A percentile compares a stretch with the other conserved stretches of the same genome.
Conservation (phyloP, 2,113 vertebrate species). For the Promerops cafer region DNA sequence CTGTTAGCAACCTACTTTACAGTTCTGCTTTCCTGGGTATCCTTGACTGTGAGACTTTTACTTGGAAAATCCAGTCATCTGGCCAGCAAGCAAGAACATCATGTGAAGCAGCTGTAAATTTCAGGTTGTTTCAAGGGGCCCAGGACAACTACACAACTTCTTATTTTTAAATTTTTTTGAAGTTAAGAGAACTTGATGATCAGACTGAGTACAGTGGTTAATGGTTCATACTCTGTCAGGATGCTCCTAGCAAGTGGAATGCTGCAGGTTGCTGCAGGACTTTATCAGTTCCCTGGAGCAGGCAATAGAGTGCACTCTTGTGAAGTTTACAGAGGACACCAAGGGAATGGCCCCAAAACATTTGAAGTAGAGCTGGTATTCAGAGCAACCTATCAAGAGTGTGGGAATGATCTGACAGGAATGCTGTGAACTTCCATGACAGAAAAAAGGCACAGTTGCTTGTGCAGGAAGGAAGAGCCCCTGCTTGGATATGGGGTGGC, state of each 20-base stretch:
- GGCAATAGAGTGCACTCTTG: neutral
- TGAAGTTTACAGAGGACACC: neutral
- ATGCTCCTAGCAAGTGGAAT: neutral
- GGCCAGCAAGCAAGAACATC: neutral
- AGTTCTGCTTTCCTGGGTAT: neutral
- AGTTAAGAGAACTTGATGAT: neutral
- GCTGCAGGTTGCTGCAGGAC: neutral
- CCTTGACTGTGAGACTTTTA: neutral
- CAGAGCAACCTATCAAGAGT: neutral
- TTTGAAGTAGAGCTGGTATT: neutral
- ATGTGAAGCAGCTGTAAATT: neutral
- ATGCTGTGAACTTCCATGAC: neutral
- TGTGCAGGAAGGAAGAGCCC: neutral
- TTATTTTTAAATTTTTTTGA: neutral
- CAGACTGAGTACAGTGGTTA: neutral
- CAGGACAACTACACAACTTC: neutral
- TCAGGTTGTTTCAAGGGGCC: neutral
- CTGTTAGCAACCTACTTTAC: neutral
- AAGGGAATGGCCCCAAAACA: neutral
- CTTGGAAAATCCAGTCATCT: neutral
- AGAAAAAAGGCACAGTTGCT: neutral
- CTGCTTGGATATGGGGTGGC: neutral
- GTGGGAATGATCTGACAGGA: neutral
- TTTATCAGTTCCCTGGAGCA: neutral
- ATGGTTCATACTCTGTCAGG: neutral